Conservation (phyloP, 2,888 invertebrate genomes). For the Drosophila eohydei region DNA sequence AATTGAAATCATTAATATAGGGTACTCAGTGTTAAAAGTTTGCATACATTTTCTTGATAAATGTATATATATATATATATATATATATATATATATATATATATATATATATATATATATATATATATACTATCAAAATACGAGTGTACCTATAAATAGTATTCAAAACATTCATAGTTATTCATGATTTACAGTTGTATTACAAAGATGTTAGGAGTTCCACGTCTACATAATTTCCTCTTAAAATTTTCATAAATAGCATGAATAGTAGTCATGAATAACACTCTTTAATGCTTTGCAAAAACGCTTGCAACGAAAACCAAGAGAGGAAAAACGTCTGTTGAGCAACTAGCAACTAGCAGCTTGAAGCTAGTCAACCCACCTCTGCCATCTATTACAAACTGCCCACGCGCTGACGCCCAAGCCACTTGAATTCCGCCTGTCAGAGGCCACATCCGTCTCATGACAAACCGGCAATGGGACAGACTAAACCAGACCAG, state of each 20-base stretch:
- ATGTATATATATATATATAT: too few species aligned
- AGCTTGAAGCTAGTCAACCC: slow-evolving; percentile 7
- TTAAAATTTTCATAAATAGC: background rate
- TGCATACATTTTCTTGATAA: too few species aligned
- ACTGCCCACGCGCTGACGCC: slow-evolving; percentile 70
- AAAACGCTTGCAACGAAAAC: background rate
- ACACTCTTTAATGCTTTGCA: slow-evolving; percentile 16
- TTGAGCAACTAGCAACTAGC: background rate
- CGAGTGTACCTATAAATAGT: background rate
- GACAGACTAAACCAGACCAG: slow-evolving; percentile 6
- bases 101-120: too few species aligned
- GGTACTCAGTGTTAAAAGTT: too few species aligned
- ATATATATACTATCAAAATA: background rate
- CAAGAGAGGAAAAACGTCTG: slow-evolving; percentile 4
- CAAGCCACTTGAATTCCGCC: slow-evolving; percentile 66
- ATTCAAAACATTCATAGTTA: background rate
- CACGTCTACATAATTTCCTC: background rate
- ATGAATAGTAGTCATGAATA: slow-evolving; percentile 4
- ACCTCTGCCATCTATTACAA: slow-evolving; percentile 47
- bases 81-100: too few species aligned
- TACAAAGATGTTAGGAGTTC: background rate
- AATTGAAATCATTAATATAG: too few species aligned
- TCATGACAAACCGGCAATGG: slow-evolving; percentile 42
- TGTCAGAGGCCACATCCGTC: slow-evolving; percentile 72
- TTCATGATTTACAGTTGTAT: background rate